Base-by-base conservation (phyloP, 92 coral and sea anemone species). In the Porites divaricata region DNA sequence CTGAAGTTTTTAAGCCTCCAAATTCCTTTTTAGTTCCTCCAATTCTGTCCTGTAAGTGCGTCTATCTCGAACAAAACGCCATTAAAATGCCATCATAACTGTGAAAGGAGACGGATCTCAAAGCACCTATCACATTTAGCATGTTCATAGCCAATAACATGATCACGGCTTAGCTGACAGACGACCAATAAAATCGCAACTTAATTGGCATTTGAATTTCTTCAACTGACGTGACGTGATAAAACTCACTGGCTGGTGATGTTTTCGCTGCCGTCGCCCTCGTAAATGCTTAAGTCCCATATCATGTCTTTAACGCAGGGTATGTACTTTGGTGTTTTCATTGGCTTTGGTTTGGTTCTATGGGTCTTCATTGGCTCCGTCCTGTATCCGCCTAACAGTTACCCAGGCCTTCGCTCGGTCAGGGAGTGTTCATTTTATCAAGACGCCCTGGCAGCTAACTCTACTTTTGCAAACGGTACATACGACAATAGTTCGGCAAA, bases 321-420 rank as follows among this genome's bases (percentile, higher is more conserved):
- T 12, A 92, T 95, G 53, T 95, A 92, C 51, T 86, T 92, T 25
- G 98, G 96, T 9, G 65, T 81, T 19, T 83, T 92, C 58, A 25
- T 86, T 16, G 94, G 94, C 24, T 74, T 91, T n/a, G 67, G 78
- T 25, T 35, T 92, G 13, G 85, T 88, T 2, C 35, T 71, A 1
- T 95, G 98, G 98, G 90, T 92, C 35, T 90, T 90, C 84, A 45
- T 86, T 25, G 98, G 98, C 7, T 75, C 94, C 19, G 57, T 84
- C 57, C 21, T 88, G 86, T 95, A 90, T 88, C 95, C 95, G 21
- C 98, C 98, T 65, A 87, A 95, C 59, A 87, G 41, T 63, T 75
- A 91, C 90, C 95, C 90, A 51, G 93, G 89, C 17, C 75, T 77
- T 10, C 79, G 94, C 66, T 93, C 98, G 50, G 78, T 95, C 66